Evolutionary conservation across 2,888 invertebrate genomes (phyloP), one percentile per base, ranked within the genome.

Genomic region (Machimus atricapillus): DNA sequence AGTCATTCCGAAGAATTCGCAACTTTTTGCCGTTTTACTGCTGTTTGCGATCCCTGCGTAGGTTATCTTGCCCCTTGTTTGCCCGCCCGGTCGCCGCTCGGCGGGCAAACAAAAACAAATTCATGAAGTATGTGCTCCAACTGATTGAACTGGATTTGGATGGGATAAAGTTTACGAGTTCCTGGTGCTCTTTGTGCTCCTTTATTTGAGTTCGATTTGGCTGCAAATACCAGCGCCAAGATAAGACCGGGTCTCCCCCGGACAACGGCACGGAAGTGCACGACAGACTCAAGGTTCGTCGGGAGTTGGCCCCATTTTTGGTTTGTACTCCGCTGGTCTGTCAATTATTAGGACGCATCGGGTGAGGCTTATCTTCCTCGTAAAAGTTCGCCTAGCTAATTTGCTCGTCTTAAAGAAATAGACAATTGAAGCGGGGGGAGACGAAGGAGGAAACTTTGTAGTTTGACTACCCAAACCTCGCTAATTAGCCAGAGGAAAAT

Each of bases 91-190:
- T 46, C 52, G 46, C 66, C 66, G 66, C 9, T 37, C 27, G 7
- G n/a, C 73, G 43, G 43, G n/a, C 82, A 83, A 76, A 58, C 66
- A 82, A 76, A 82, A 82, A 87, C 74, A 78, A 81, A 77, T 74
- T 86, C 82, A 74, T 78, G 74, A 74, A 43, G 76, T 81, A 86
- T 85, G 78, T 87, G 78, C 87, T 77, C 77, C 87, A 66, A 74
- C 76, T 88, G 87, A 83, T 81, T 88, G 88, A 88, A 87, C 79
- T 85, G 88, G 87, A 87, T 88, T 88, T 88, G n/a, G 85, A 81
- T 86, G 81, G 85, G 85, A 88, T 88, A 88, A 87, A 87, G 73
- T 88, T 88, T 88, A 88, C 88, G 88, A 88, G 87, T 87, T 88
- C 88, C 87, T 87, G 87, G 85, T 88, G 87, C 85, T 85, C 85